Conservation (phyloP, 2,888 invertebrate species). For the Drosophila histrio region DNA sequence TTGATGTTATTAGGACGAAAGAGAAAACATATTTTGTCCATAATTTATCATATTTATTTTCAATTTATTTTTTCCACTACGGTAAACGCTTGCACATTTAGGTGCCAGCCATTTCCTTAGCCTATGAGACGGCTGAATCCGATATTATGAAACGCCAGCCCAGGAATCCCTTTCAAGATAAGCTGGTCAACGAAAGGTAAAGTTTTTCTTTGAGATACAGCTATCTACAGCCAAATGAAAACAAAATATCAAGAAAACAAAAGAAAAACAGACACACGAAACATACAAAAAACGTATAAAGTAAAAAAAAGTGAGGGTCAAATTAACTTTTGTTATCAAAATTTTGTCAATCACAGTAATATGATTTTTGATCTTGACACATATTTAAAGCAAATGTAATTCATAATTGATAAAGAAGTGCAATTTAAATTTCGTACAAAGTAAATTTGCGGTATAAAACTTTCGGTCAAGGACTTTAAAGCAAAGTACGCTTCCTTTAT, state of each 20-base stretch:
- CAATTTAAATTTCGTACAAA: slow-evolving; percentile 18
- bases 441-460: slow-evolving; percentile 20
- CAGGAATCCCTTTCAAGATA: slow-evolving; percentile 98
- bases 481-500: slow-evolving; percentile 59
- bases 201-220: slow-evolving; percentile 81
- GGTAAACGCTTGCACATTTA: slow-evolving; percentile 83
- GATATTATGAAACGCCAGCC: slow-evolving; percentile 99
- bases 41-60: slow-evolving; percentile 74
- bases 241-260: slow-evolving; percentile 31
- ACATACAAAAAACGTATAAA: slow-evolving; percentile 35
- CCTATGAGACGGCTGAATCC: slow-evolving; percentile 98
- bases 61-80: slow-evolving; percentile 60
- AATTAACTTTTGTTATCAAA: slow-evolving; percentile 23
- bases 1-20: slow-evolving; percentile 2
- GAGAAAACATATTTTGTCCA: slow-evolving; percentile 39
- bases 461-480: slow-evolving; percentile 54
- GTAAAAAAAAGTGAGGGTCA: slow-evolving; percentile 28
- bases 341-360: slow-evolving; percentile 11
- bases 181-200: slow-evolving; percentile 99
- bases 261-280: slow-evolving; percentile 48
- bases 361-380: slow-evolving; percentile 16
- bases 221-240: slow-evolving; percentile 10
- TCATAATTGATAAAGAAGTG: slow-evolving; percentile 10
- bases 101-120: slow-evolving; percentile 99
- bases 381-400: slow-evolving; percentile 30